phyloP scores from a whole-genome alignment of 1,140 invertebrate species.

The Pissodes strobi region DNA sequence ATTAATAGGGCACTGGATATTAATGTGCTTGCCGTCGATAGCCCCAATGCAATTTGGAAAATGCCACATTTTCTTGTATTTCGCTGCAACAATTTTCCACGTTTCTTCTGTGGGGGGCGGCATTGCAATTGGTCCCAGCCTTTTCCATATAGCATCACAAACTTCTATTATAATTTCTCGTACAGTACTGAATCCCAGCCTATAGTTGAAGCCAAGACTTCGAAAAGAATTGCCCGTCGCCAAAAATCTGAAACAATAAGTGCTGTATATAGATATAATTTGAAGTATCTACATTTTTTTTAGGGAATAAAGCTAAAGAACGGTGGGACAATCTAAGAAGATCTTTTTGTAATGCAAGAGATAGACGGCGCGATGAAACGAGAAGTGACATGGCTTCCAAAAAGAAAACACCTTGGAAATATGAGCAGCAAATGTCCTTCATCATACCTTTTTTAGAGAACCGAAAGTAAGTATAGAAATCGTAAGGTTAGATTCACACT shows the following conservation, averaged over 20 bases:
- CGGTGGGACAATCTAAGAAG: no score
- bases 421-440: not conserved
- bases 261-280: not conserved
- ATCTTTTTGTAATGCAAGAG: not conserved
- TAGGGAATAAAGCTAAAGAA: not conserved
- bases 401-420: conserved; percentile 5
- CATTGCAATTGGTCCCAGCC: conserved; percentile 11
- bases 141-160: no score
- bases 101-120: not conserved
- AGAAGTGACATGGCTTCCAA: not conserved
- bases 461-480: no score
- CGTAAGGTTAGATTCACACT: no score
- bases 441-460: no score
- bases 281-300: not conserved
- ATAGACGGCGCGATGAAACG: not conserved
- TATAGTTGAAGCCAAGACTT: conserved; percentile 2
- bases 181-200: conserved; percentile 5
- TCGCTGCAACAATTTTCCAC: no score
- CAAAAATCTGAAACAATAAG: conserved; percentile 1
- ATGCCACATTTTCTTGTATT: not conserved
- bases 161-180: no score
- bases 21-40: no score
- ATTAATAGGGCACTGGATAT: no score
- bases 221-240: conserved; percentile 5
- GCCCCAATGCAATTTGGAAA: no score